Percentiles rank a stretch among this genome's conserved stretches.
Conservation (phyloP, 2,113 vertebrate species). For the Cichladusa arquata region DNA sequence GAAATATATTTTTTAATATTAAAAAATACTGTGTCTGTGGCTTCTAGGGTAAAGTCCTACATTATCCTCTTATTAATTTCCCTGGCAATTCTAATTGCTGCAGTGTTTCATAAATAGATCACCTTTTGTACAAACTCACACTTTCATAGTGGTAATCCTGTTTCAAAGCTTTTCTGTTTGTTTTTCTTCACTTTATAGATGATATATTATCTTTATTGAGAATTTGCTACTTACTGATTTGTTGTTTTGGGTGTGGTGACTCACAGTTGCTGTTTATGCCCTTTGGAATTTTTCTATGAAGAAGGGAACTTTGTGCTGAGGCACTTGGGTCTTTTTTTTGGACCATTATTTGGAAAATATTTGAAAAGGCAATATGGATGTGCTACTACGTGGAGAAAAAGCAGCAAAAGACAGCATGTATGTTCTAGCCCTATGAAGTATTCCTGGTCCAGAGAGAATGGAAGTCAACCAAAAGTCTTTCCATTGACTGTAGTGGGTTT, state of each 20-base stretch:
- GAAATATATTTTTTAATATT: neutral
- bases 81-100: neutral
- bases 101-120: neutral
- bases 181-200: neutral
- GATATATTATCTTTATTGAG: neutral
- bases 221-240: neutral
- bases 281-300: neutral
- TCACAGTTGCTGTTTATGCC: neutral
- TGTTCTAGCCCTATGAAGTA: conserved; percentile 13
- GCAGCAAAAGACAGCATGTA: neutral
- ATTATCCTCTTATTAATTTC: neutral
- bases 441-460: neutral
- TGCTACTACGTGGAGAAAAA: conserved; percentile 26
- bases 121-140: neutral
- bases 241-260: neutral
- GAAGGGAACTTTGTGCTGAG: conserved; percentile 23
- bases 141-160: neutral
- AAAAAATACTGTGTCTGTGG: neutral
- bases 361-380: neutral
- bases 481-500: conserved; percentile 26
- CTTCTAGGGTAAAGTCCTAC: neutral
- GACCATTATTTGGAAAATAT: conserved; percentile 31
- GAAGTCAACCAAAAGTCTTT: conserved; percentile 58
- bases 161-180: neutral
- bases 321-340: conserved; percentile 31